These are phyloP conservation scores for Spodoptera littoralis DNA, from an alignment of 2,888 invertebrate species.

Conservation along the genomic window DNA sequence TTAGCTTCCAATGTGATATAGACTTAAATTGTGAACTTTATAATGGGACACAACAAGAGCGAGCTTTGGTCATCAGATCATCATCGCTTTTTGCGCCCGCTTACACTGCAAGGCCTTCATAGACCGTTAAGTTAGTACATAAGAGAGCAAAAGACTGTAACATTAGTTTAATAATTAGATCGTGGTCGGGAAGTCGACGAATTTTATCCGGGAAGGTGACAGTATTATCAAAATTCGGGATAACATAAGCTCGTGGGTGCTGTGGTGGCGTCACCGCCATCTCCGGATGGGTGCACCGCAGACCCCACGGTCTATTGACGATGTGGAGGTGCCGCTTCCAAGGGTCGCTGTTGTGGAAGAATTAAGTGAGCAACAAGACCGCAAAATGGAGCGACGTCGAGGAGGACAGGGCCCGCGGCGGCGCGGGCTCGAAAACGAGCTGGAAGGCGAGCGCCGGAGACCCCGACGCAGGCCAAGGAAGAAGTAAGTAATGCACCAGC, in stretches of 20 bases:
- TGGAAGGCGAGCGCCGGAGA: constrained; percentile 79
- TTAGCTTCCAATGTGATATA: too few relatives aligned
- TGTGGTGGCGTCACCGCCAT: constrained; percentile 87
- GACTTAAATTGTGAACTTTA: constrained; percentile 3
- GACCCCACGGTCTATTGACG: constrained; percentile 82
- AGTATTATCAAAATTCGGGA: constrained; percentile 83
- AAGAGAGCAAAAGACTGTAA: constrained; percentile 46
- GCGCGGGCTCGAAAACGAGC: constrained; percentile 77
- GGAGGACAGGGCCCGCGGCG: constrained; percentile 74
- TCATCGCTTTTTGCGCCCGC: constrained; percentile 76
- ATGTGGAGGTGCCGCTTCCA: constrained; percentile 80
- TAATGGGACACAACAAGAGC: constrained; percentile 42
- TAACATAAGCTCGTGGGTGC: constrained; percentile 85
- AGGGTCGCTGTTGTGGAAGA: constrained; percentile 78
- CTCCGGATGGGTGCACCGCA: constrained; percentile 87
- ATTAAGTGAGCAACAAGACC: constrained; percentile 68
- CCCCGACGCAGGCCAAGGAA: constrained; percentile 75
- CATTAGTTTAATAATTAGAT: constrained; percentile 50
- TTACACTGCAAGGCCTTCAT: constrained; percentile 78
- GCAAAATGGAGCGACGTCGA: constrained; percentile 78
- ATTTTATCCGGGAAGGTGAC: constrained; percentile 58
- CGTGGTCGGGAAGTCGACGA: constrained; percentile 61
- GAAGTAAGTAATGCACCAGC: constrained; percentile 66
- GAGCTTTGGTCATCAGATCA: constrained; percentile 68
- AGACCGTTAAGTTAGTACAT: constrained; percentile 67